phyloP scores from a whole-genome alignment of 2,888 invertebrate species.

The Ectropis crepuscularia region DNA sequence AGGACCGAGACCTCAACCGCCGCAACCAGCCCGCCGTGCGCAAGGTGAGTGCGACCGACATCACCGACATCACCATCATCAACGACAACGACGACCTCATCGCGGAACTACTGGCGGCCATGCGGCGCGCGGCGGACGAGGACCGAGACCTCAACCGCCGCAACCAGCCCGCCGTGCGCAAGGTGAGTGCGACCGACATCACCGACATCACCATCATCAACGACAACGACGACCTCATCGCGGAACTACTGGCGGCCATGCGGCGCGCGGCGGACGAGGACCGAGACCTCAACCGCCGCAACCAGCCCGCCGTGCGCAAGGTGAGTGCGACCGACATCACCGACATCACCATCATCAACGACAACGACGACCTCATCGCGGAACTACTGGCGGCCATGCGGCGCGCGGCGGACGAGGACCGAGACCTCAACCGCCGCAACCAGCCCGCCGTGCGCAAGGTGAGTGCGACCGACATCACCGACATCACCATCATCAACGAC shows the following conservation, averaged over 20 bases:
- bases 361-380: slow-evolving; percentile 98
- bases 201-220: slow-evolving; percentile 92
- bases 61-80: slow-evolving; percentile 97
- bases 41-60: slow-evolving; percentile 92
- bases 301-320: slow-evolving; percentile 96
- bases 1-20: slow-evolving; percentile 95
- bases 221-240: slow-evolving; percentile 98
- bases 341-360: slow-evolving; percentile 92
- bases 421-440: slow-evolving; percentile 91
- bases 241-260: slow-evolving; percentile 96
- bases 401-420: slow-evolving; percentile 96
- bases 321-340: too few relatives aligned
- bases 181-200: slow-evolving; percentile 92
- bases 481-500: slow-evolving; percentile 91
- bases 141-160: slow-evolving; percentile 94
- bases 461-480: too few relatives aligned
- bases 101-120: slow-evolving; percentile 94
- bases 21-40: slow-evolving; percentile 94
- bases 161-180: slow-evolving; percentile 95
- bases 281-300: slow-evolving; percentile 92
- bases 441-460: slow-evolving; percentile 95
- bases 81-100: slow-evolving; percentile 99
- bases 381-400: slow-evolving; percentile 96
- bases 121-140: slow-evolving; percentile 96
- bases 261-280: slow-evolving; percentile 96